Percentiles rank a stretch among this genome's conserved stretches.
These are phyloP conservation scores for Pteria penguin DNA, from an alignment of 2,888 invertebrate genomes.

Conservation along the genomic window DNA sequence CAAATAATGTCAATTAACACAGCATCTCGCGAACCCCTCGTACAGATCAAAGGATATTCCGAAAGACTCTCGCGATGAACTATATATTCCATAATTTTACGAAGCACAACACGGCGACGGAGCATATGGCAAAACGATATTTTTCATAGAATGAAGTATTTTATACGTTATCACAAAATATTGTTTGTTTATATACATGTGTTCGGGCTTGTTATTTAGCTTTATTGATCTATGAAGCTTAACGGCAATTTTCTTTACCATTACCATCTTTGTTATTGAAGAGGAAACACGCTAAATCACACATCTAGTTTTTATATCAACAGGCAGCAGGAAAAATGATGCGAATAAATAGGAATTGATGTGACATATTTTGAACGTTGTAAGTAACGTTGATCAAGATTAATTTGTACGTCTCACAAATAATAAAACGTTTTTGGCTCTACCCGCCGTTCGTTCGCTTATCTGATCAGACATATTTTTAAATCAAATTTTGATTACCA, in stretches of 20 bases:
- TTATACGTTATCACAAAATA: conserved; percentile 8
- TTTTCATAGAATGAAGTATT: background rate
- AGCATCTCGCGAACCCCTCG: background rate
- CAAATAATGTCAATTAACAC: conserved; percentile 23
- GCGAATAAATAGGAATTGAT: too few relatives aligned
- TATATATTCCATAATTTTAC: conserved; percentile 10
- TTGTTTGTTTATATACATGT: conserved; percentile 20
- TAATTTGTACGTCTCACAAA: too few relatives aligned
- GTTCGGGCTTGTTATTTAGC: conserved; percentile 13
- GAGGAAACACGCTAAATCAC: background rate
- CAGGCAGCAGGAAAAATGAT: too few relatives aligned
- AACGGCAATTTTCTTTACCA: conserved; percentile 21
- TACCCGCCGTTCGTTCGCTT: too few relatives aligned
- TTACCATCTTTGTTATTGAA: background rate
- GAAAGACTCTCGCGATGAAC: conserved; percentile 2
- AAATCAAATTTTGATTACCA: too few relatives aligned
- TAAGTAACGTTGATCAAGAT: too few relatives aligned
- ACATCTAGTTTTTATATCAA: too few relatives aligned
- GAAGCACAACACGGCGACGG: conserved; percentile 21
- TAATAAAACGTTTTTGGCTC: too few relatives aligned
- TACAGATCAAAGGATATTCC: conserved; percentile 21
- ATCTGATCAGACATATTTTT: too few relatives aligned
- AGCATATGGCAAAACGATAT: conserved; percentile 15
- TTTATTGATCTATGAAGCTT: conserved; percentile 25
- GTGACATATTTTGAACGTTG: too few relatives aligned